A percentile compares a stretch with the other conserved stretches of the same genome.
Conservation (phyloP, 2,888 invertebrate genomes). For the Eupithecia vulgata region DNA sequence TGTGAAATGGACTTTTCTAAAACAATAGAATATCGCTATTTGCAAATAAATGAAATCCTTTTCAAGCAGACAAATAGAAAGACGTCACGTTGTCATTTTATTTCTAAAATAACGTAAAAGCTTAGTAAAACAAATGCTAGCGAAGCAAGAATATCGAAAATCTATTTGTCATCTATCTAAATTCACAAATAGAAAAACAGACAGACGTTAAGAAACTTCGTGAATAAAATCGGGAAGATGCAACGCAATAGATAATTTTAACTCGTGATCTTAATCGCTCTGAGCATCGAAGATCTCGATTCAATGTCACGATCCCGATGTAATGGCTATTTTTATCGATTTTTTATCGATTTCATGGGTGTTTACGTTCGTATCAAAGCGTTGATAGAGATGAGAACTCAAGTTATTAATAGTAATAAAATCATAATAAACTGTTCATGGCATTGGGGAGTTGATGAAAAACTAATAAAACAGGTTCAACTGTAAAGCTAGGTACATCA, state of each 20-base stretch:
- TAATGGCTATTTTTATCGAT: conserved; percentile 46
- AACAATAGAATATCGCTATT: not conserved
- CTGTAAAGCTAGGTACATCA: not conserved
- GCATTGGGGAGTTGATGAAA: conserved; percentile 13
- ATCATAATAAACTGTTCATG: conserved; percentile 17
- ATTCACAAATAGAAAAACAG: not conserved
- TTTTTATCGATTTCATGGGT: conserved; percentile 45
- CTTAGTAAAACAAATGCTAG: not conserved
- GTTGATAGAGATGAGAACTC: conserved; percentile 37
- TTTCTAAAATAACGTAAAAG: not conserved
- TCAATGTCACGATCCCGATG: conserved; percentile 47
- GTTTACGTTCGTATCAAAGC: conserved; percentile 36
- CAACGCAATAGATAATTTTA: conserved; percentile 36
- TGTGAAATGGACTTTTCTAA: not conserved
- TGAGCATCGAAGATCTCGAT: conserved; percentile 42
- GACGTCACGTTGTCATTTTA: not conserved
- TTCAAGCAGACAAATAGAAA: not conserved
- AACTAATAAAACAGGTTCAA: not conserved
- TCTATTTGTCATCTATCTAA: not conserved
- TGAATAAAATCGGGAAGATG: not conserved
- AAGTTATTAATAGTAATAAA: conserved; percentile 33
- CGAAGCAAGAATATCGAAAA: not conserved
- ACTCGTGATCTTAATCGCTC: conserved; percentile 42
- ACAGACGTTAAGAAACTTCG: not conserved
- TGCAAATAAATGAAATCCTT: too few species aligned